These are phyloP conservation scores for Bradynema listronoti DNA, from an alignment of 1,140 invertebrate genomes.

Conservation along the genomic window DNA sequence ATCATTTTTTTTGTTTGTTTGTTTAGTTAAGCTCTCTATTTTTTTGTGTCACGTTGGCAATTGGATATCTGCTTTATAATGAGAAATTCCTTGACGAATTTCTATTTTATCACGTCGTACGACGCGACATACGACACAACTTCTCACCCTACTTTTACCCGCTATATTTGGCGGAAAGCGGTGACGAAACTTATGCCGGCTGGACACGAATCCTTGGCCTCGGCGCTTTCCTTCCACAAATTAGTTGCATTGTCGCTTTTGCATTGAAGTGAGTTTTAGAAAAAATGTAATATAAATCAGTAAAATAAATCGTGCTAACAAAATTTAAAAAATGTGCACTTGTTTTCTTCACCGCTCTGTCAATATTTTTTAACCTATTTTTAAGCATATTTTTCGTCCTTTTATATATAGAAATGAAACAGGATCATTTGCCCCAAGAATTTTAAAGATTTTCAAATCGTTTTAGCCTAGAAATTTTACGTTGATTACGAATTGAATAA, in stretches of 20 bases:
- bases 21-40: slow-evolving; percentile 66
- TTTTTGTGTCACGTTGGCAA: slow-evolving; percentile 65
- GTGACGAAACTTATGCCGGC: slow-evolving; percentile 56
- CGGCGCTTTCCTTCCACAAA: slow-evolving; percentile 70
- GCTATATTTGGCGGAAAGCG: slow-evolving; percentile 74
- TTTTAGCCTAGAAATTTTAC: too few species aligned
- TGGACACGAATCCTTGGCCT: slow-evolving; percentile 64
- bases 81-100: slow-evolving; percentile 82
- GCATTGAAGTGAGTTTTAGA: slow-evolving; percentile 63
- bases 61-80: slow-evolving; percentile 74
- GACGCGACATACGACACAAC: slow-evolving; percentile 87
- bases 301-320: too few species aligned
- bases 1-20: slow-evolving; percentile 14
- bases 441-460: too few species aligned
- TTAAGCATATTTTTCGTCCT: too few species aligned
- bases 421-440: too few species aligned
- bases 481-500: too few species aligned
- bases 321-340: too few species aligned
- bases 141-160: slow-evolving; percentile 93
- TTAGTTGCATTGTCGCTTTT: slow-evolving; percentile 68
- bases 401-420: too few species aligned
- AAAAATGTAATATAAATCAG: too few species aligned
- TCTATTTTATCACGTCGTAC: slow-evolving; percentile 80
- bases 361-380: too few species aligned
- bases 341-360: too few species aligned